These are phyloP conservation scores for Parazoanthus swiftii DNA, from an alignment of 92 coral and sea anemone species.

Conservation along the genomic window DNA sequence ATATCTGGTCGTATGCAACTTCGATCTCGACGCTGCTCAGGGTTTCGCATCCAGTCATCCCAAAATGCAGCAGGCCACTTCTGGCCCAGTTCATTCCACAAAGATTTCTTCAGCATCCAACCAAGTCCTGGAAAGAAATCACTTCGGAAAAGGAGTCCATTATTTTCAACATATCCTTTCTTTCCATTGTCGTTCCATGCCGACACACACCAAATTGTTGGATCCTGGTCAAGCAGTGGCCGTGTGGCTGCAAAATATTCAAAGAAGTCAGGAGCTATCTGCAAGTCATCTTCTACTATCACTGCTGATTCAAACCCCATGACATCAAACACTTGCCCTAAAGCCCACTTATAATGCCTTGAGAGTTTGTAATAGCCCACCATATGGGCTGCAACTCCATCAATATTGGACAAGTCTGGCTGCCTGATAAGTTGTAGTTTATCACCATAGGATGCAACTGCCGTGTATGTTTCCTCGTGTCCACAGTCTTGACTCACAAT, in stretches of 20 bases:
- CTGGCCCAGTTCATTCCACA: conserved; percentile 76
- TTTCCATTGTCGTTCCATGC: conserved; percentile 99
- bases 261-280: conserved; percentile 88
- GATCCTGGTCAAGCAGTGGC: conserved; percentile 72
- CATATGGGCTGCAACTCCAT: conserved; percentile 62
- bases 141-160: conserved; percentile 78
- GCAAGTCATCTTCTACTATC: conserved; percentile 90
- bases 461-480: conserved; percentile 65
- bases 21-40: conserved; percentile 75
- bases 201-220: conserved; percentile 95
- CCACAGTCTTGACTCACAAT: conserved; percentile 96
- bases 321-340: conserved; percentile 79
- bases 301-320: conserved; percentile 80
- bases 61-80: conserved; percentile 95
- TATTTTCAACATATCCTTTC: conserved; percentile 62
- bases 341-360: conserved; percentile 92
- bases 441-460: conserved; percentile 61
- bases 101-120: conserved; percentile 79
- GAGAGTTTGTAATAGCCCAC: conserved; percentile 85
- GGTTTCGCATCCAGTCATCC: conserved; percentile 99
- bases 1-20: conserved; percentile 93
- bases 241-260: conserved; percentile 91
- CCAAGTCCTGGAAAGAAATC: conserved; percentile 96
- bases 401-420: conserved; percentile 73
- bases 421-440: conserved; percentile 64